Evolutionary conservation across 1,140 invertebrate species (phyloP), one percentile per base, ranked within the genome.

Genomic region (Nilaparvata lugens): DNA sequence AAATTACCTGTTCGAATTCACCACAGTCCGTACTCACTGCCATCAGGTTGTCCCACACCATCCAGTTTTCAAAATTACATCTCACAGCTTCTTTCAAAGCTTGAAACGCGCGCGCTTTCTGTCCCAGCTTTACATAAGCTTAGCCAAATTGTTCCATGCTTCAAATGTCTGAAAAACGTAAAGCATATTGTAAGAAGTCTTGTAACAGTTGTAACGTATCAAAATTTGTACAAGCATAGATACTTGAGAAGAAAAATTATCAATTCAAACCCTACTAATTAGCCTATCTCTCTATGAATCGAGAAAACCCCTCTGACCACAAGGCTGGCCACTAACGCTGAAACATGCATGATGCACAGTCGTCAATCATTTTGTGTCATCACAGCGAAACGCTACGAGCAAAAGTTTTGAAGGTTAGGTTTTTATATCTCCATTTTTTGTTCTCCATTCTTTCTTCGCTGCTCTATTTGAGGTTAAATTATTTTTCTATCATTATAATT

Each of bases 101-200:
- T 55, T 82, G 82, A 75, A 89, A 91, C 0, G 94, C 95, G 63
- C 89, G 81, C 11, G 78, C 68, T 77, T 96, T 97, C 65, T 98
- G 85, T 0, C 89, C 86, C 54, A 90, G 74, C 67, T 92, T 88
- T 6, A 95, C 86, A 67, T 97, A 94, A 4, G 90, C 91, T 71
- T 93, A 11, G 93, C 90, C 53, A 98, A 76, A 76, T 98, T 98
- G 74, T 97, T 98, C 96, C 96, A 99, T 0, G 91, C 93, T 76
- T 98, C 93, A 73, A 93, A 97, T 63, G 88, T 87, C 76, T 91
- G 66, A 48, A 60, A 31, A 56, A 62, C 23, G 21, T 58, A 42
- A 14, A 14, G 58, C 60, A 62, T 18, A 42, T 42, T n/a, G 60
- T 52, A 48, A 28, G 40, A n/a, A 55, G 13, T 59, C 1, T 56